Conservation (phyloP, 1,140 invertebrate species). For the Tetraneura akinire region DNA sequence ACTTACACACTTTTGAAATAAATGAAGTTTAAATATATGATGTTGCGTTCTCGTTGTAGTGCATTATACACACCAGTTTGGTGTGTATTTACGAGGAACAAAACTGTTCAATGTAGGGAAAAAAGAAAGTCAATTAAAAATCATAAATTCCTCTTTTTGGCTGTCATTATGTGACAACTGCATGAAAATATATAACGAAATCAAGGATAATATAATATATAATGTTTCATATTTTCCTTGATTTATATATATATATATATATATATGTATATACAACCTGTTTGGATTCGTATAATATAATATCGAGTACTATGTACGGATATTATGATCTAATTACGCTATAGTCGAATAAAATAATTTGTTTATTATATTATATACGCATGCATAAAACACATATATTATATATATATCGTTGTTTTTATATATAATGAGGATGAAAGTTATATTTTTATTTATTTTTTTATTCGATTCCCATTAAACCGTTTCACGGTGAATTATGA, state of each 20-base stretch:
- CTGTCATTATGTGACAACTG: neutral
- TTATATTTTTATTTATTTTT: neutral
- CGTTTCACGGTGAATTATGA: conserved; percentile 10
- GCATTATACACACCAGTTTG: too few relatives aligned
- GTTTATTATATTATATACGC: neutral
- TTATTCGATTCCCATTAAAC: neutral
- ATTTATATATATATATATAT: too few relatives aligned
- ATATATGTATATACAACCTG: too few relatives aligned
- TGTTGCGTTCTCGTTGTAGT: too few relatives aligned
- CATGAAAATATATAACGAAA: neutral
- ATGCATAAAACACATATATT: neutral
- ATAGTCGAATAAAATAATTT: neutral
- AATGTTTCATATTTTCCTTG: too few relatives aligned
- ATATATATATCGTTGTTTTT: neutral
- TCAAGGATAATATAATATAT: neutral
- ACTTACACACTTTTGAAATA: too few relatives aligned
- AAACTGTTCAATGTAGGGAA: too few relatives aligned
- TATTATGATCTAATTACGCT: conserved; percentile 19
- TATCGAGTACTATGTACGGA: too few relatives aligned
- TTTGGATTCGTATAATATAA: too few relatives aligned
- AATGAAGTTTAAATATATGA: too few relatives aligned
- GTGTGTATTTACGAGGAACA: neutral
- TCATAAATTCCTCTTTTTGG: neutral
- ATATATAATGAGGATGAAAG: conserved; percentile 19
- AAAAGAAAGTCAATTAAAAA: conserved; percentile 19